Evolutionary conservation across 2,113 vertebrate species (phyloP).

Genomic region (Pomatostomus ruficeps): DNA sequence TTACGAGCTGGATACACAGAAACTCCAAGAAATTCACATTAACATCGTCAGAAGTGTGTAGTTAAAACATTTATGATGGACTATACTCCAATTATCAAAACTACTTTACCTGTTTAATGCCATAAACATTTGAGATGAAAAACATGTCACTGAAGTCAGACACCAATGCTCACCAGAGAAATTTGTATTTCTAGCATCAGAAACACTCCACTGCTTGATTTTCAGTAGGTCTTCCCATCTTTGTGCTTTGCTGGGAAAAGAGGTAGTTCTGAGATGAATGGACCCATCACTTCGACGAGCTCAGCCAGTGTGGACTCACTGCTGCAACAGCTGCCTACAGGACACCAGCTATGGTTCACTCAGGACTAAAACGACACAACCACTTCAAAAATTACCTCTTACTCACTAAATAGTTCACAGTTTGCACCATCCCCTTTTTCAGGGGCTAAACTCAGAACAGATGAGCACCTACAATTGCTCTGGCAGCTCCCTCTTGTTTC

Average conservation of each 20-base stretch:
- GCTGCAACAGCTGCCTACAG: neutral
- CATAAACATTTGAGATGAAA: neutral
- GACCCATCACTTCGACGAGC: neutral
- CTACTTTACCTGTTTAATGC: conserved; percentile 19
- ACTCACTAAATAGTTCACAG: neutral
- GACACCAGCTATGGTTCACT: neutral
- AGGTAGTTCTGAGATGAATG: conserved; percentile 63
- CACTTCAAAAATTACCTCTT: conserved; percentile 7
- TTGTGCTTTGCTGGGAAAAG: conserved; percentile 72
- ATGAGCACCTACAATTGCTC: neutral
- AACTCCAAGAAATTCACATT: neutral
- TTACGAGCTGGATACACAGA: neutral
- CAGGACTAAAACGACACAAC: neutral
- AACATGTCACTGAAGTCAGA: neutral
- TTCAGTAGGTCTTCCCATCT: conserved; percentile 40
- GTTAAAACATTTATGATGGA: neutral
- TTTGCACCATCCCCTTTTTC: neutral
- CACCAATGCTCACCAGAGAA: conserved; percentile 1
- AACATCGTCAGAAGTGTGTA: neutral
- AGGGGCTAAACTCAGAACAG: neutral
- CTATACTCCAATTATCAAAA: neutral
- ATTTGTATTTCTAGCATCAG: conserved; percentile 34
- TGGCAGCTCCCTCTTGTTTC: neutral
- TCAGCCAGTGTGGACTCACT: neutral
- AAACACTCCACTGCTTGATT: neutral